These are phyloP conservation scores for Drosophila quadrilineata DNA, from an alignment of 1,140 invertebrate species.

Conservation along the genomic window DNA sequence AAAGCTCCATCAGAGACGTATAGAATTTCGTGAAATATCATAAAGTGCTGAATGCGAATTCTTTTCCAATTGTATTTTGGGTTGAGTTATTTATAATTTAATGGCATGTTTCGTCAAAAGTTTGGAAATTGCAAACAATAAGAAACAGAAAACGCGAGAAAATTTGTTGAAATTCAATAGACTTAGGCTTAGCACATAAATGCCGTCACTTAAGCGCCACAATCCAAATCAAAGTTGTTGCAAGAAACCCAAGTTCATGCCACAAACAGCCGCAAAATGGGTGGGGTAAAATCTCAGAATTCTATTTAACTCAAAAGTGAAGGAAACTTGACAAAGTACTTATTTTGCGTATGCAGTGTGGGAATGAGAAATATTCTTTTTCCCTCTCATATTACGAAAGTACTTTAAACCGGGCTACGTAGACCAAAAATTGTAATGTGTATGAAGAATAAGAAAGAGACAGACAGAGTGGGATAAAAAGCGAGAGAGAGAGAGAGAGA, in stretches of 20 bases:
- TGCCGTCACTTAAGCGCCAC: slow-evolving; percentile 27
- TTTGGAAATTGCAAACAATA: slow-evolving; percentile 5
- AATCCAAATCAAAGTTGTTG: neutral
- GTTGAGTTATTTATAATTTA: slow-evolving; percentile 8
- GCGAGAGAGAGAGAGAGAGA: too few species aligned
- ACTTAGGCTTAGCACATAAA: slow-evolving; percentile 33
- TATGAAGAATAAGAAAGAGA: too few species aligned
- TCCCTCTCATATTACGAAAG: slow-evolving; percentile 38
- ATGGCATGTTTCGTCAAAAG: slow-evolving; percentile 14
- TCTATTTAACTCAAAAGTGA: slow-evolving; percentile 34
- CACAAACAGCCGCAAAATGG: too few species aligned
- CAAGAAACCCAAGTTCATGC: too few species aligned
- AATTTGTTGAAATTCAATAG: slow-evolving; percentile 33
- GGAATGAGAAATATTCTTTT: too few species aligned
- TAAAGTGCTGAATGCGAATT: too few species aligned
- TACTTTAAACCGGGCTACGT: slow-evolving; percentile 19
- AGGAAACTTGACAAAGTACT: slow-evolving; percentile 37
- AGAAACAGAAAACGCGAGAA: neutral
- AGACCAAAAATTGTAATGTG: neutral
- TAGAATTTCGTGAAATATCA: too few species aligned
- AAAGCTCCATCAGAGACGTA: too few species aligned
- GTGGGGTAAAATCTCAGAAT: too few species aligned
- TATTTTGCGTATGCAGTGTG: slow-evolving; percentile 3
- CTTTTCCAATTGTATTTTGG: too few species aligned
- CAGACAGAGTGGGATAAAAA: too few species aligned